A percentile compares a stretch with the other conserved stretches of the same genome.
These are phyloP conservation scores for Eidolon helvum DNA, from an alignment of 2,113 vertebrate species.

Conservation along the genomic window DNA sequence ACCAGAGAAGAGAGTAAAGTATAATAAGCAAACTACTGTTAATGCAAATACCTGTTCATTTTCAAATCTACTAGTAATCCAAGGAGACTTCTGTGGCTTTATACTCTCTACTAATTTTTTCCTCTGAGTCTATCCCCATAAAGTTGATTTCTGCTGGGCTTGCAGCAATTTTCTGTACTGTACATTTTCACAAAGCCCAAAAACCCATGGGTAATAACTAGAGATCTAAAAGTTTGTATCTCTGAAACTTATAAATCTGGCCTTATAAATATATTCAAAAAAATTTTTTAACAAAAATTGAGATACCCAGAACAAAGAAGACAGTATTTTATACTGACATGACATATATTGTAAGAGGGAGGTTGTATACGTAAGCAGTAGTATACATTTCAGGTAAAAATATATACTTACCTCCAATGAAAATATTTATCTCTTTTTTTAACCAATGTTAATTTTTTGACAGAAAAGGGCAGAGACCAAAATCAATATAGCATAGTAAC, in stretches of 20 bases:
- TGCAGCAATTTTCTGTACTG: conserved; percentile 45
- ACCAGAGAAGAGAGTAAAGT: conserved; percentile 33
- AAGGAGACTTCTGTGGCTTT: conserved; percentile 63
- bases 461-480: neutral
- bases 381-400: conserved; percentile 7
- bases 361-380: neutral
- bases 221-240: conserved; percentile 9
- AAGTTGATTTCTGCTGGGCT: conserved; percentile 52
- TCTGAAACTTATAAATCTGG: neutral
- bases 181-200: conserved; percentile 37
- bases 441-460: neutral
- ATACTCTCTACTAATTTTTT: conserved; percentile 74
- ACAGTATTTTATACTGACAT: neutral
- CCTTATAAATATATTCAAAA: neutral
- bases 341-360: neutral
- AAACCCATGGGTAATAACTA: conserved; percentile 6
- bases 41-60: conserved; percentile 62
- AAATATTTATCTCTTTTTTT: neutral
- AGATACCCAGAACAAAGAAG: neutral
- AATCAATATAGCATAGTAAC: neutral
- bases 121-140: conserved; percentile 17
- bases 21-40: conserved; percentile 59
- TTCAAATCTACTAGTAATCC: conserved; percentile 46
- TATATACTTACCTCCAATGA: neutral
- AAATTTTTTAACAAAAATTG: neutral